Evolutionary conservation across 2,888 invertebrate species (phyloP), one percentile per base, ranked within the genome.

Genomic region (Formica aserva): DNA sequence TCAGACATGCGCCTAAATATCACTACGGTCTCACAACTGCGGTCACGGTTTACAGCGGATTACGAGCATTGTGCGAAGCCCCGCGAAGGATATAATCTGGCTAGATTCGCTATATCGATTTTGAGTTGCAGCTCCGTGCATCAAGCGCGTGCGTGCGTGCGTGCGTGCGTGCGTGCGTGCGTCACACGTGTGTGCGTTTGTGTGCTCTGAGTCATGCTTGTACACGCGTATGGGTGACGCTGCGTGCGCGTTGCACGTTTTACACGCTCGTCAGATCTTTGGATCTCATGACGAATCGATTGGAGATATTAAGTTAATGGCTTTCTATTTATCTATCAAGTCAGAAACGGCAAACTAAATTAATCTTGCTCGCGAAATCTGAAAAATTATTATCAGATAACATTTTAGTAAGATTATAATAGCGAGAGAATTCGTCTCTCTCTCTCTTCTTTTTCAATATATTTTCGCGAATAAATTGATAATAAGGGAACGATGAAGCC

Each of bases 101-200:
- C 93, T 94, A 93, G 93, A 94, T 94, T 94, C 93, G 93, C 92
- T 92, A 92, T 94, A 94, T 94, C 94, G 94, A 94, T 94, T 94
- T 94, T 93, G 92, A 92, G 92, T 91, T 93, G 94, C 94, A 94
- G 92, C 92, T 82, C 88, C 82, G 84, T 89, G 89, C 89, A 89
- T 83, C 89, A 72, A 81, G 89, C 88, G 88, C 88, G 89, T 32
- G 74, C 89, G 77, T 87, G 89, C 80, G 84, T 82, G 77, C 74
- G 77, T 87, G 89, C 80, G 84, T 82, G 77, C 74, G 86, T 60
- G 60, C 71, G 45, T 86, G 85, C 88, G 88, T 84, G 88, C 87
- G 83, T 87, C 71, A 29, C 22, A 35, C 63, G 26, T 60, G 60
- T 22, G 55, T 66, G 78, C n/a, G 32, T 26, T 83, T 82, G 76